Conservation (phyloP, 37 sponge, comb jelly and placozoan species). For the Halichondria panicea region DNA sequence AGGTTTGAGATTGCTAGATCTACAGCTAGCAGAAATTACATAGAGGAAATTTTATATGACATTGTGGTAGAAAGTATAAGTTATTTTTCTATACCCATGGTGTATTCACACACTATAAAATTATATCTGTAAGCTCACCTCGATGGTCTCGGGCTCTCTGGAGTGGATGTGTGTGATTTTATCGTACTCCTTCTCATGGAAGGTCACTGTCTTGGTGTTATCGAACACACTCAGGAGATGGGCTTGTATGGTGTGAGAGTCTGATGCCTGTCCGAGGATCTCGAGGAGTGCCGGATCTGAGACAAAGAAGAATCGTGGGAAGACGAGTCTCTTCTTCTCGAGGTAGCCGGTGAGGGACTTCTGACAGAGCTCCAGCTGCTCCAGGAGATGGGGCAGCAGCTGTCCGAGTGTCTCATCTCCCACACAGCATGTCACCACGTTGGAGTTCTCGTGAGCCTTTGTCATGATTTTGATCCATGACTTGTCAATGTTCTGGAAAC, state of each 20-base stretch:
- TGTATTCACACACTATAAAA: not conserved
- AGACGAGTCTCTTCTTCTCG: conserved; percentile 97
- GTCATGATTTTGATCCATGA: conserved; percentile 99
- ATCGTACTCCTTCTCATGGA: conserved; percentile 98
- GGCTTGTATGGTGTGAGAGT: conserved; percentile 98
- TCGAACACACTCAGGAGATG: conserved; percentile 98
- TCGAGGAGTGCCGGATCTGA: conserved; percentile 98
- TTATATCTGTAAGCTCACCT: conserved; percentile 45
- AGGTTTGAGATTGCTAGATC: not conserved
- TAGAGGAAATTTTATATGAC: not conserved
- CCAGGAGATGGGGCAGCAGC: conserved; percentile 96
- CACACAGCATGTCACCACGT: conserved; percentile 95
- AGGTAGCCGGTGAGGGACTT: conserved; percentile 98
- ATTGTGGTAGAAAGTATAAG: not conserved
- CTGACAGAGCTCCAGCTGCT: conserved; percentile 99
- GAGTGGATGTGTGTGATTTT: conserved; percentile 94
- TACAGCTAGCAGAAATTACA: not conserved
- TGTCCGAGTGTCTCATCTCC: conserved; percentile 99
- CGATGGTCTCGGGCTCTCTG: conserved; percentile 95
- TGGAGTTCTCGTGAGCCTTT: conserved; percentile 92
- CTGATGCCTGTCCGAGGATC: conserved; percentile 97
- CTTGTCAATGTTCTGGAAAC: conserved; percentile 98
- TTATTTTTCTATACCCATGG: not conserved
- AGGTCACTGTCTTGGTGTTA: conserved; percentile 95
- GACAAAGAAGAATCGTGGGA: conserved; percentile 99